Evolutionary conservation across 2,797 vertebrate species (phyloP).

Genomic region (Cercopithecus mitis): DNA sequence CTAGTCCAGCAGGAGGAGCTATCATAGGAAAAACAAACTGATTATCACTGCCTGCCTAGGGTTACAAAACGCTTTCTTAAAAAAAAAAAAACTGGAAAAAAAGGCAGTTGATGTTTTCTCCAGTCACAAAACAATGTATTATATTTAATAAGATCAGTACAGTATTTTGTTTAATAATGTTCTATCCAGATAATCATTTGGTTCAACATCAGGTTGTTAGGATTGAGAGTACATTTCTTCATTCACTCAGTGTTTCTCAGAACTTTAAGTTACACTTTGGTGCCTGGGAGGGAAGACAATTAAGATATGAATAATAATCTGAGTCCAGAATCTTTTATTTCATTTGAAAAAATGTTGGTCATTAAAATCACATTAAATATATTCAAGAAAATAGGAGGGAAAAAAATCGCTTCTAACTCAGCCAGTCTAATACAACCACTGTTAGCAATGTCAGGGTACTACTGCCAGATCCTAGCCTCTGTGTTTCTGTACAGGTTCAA

Average conservation of each 20-base stretch:
- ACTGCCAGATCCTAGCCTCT: neutral
- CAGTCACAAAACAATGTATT: neutral
- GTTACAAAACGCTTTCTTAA: slow-evolving; percentile 1
- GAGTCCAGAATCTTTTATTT: slow-evolving; percentile 21
- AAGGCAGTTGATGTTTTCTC: neutral
- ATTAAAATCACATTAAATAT: slow-evolving; percentile 19
- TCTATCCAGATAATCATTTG: neutral
- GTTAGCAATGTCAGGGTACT: neutral
- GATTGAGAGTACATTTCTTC: neutral
- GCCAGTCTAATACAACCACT: neutral
- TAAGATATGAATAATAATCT: neutral
- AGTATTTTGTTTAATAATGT: neutral
- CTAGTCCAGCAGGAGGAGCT: slow-evolving; percentile 4
- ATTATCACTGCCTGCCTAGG: neutral
- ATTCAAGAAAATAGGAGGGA: neutral
- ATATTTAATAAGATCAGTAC: neutral
- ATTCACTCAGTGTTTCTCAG: neutral
- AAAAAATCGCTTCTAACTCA: neutral
- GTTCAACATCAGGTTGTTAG: neutral
- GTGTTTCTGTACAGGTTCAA: neutral
- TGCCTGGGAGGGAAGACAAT: neutral
- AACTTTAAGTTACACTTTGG: neutral
- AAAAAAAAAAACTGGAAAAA: neutral
- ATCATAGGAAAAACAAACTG: neutral
- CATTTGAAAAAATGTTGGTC: neutral